Evolutionary conservation across 1,140 invertebrate species (phyloP), one percentile per base, ranked within the genome.

Genomic region (Vollenhovia emeryi): DNA sequence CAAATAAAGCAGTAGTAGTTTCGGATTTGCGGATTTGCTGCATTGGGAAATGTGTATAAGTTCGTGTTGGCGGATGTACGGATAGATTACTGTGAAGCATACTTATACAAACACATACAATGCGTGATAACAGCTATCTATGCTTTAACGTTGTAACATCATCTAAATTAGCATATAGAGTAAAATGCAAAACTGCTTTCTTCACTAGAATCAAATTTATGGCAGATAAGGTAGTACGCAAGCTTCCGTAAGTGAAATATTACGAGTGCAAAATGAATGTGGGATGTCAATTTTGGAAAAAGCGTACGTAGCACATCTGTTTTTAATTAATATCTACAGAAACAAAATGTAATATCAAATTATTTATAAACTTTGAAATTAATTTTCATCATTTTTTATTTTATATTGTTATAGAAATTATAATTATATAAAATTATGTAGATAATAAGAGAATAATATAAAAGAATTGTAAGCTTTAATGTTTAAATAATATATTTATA

Each of bases 81-180:
- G 27, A 13, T 27, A 57, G 48, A 62, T 68, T 69, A 36, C 48
- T 69, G 30, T 21, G 2, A 4, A 66, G 3, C 18, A 57, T 57
- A 40, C 21, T 55, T 50, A 43, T 80, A 57, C 18, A 9, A 50
- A 69, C 18, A 27, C 21, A n/a, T 27, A 45, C 21, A 50, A 73
- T 57, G 7, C 11, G 36, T 45, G 52, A 82, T 68, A 80, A 57
- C 27, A 43, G 36, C 27, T 43, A 52, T 64, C 57, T 48, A 50
- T 57, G 66, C 52, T 45, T 82, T 73, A 55, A 82, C n/a, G 8
- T 59, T 73, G 33, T 57, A 82, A 82, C 48, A 73, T 71, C 24
- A 55, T 15, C 36, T n/a, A 40, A 57, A 82, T 82, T 82, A 82
- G 50, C 78, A 82, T 82, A 82, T 82, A 82, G 66, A 82, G 78